Evolutionary conservation across 2,113 vertebrate genomes (phyloP), one percentile per base, ranked within the genome.

Genomic region (Dermatemys mawii): DNA sequence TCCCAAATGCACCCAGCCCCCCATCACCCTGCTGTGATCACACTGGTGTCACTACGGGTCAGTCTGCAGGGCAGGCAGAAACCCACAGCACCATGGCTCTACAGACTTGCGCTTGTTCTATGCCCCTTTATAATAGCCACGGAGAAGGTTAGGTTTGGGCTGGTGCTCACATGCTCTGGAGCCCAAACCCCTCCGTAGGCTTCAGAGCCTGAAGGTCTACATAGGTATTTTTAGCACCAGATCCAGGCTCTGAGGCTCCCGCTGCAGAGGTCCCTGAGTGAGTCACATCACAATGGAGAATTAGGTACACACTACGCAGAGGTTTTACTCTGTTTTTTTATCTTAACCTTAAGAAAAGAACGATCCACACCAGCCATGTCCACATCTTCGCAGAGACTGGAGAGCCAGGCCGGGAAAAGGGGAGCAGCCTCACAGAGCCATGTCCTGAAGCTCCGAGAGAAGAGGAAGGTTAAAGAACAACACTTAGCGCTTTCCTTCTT

Each of bases 351-450:
- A 27, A 50, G 35, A 57, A 91, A 44, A 50, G 35, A 57, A 89
- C 27, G 32, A 75, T 14, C 50, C 0, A 0, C n/a, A 17, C 78
- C 51, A 75, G 24, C 78, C 87, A 76, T 11, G 38, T 11, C 35
- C 51, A 50, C 73, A 16, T 29, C 73, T 70, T n/a, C 19, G n/a
- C 29, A 55, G 14, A 19, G 9, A 5, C 4, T 26, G 63, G 26
- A 89, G 26, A 3, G 50, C 8, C 5, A 12, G 38, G 41, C 22
- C 14, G 73, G 17, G 24, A 27, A 76, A 46, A 76, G 26, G 73
- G 41, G 21, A 46, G 11, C 73, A 46, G 73, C 73, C 3, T 75
- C 12, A 24, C 24, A 75, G 24, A 75, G n/a, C 35, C 19, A 38
- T 70, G n/a, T 76, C 41, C 63, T 70, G 19, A 46, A 76, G 41